Evolutionary conservation across 1,140 invertebrate species (phyloP).

Genomic region (Trinorchestia longiramus): DNA sequence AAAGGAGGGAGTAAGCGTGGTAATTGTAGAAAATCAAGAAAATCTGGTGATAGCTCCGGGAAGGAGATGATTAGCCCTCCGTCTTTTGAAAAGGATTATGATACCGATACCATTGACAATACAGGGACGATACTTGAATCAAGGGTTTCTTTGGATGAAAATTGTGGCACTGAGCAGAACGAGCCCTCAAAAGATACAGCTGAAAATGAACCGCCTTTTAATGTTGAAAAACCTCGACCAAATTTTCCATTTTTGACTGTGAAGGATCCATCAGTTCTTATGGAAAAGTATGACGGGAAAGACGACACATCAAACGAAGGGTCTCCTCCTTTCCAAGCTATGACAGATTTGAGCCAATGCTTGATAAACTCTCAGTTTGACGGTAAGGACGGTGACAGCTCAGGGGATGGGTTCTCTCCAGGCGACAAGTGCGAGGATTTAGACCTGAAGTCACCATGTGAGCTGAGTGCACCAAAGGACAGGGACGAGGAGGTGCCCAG

Average conservation of each 20-base stretch:
- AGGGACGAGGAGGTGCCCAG: conserved; percentile 10
- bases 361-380: conserved; percentile 42
- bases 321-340: conserved; percentile 41
- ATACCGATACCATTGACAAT: neutral
- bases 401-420: conserved; percentile 35
- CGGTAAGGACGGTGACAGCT: conserved; percentile 12
- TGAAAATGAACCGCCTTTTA: neutral
- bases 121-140: neutral
- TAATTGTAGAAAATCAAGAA: neutral
- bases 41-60: neutral
- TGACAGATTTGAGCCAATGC: conserved; percentile 13
- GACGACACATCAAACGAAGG: conserved; percentile 31
- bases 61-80: neutral
- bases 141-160: neutral
- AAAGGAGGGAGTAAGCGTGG: conserved; percentile 64
- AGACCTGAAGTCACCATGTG: neutral
- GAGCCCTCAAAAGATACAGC: neutral
- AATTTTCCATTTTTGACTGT: conserved; percentile 39
- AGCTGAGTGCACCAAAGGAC: neutral
- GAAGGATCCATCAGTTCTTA: conserved; percentile 34
- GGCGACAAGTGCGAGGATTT: conserved; percentile 31
- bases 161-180: neutral
- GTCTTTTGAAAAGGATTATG: conserved; percentile 7
- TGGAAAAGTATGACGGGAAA: conserved; percentile 45
- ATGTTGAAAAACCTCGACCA: neutral